Percentiles rank a stretch among this genome's conserved stretches.
Conservation (phyloP, 1,140 invertebrate genomes). For the Panonychus citri region DNA sequence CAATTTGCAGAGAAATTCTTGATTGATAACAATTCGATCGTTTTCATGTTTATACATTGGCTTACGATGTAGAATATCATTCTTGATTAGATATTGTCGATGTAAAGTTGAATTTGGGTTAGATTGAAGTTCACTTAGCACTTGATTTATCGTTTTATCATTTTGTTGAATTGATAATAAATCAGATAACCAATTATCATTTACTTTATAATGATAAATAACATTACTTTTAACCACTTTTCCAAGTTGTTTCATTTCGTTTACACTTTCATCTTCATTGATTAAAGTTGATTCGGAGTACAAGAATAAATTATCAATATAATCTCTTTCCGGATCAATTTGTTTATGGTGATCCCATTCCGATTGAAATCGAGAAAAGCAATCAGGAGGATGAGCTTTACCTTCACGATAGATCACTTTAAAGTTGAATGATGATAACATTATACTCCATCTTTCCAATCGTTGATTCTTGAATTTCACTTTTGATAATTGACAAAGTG, state of each 20-base stretch:
- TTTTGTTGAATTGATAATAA: neutral
- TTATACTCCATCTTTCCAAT: neutral
- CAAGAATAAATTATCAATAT: too few species aligned
- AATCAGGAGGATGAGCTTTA: neutral
- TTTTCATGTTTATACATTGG: neutral
- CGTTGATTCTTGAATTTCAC: neutral
- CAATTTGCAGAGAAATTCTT: neutral
- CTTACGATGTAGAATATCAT: neutral
- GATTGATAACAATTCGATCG: neutral
- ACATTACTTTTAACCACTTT: neutral
- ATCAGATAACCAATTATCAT: neutral
- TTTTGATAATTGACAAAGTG: neutral
- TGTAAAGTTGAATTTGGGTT: neutral
- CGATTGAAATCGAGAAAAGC: neutral
- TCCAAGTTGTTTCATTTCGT: neutral
- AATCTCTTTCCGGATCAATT: neutral
- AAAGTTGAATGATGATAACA: constrained; percentile 25
- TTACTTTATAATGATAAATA: neutral
- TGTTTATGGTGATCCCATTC: neutral
- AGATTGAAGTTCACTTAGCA: neutral
- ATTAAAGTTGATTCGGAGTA: neutral
- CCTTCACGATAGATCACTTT: constrained; percentile 21
- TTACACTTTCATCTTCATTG: neutral
- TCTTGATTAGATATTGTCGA: neutral
- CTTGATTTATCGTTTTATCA: neutral